phyloP scores from a whole-genome alignment of 2,888 invertebrate species.

The Lydus trimaculatus region DNA sequence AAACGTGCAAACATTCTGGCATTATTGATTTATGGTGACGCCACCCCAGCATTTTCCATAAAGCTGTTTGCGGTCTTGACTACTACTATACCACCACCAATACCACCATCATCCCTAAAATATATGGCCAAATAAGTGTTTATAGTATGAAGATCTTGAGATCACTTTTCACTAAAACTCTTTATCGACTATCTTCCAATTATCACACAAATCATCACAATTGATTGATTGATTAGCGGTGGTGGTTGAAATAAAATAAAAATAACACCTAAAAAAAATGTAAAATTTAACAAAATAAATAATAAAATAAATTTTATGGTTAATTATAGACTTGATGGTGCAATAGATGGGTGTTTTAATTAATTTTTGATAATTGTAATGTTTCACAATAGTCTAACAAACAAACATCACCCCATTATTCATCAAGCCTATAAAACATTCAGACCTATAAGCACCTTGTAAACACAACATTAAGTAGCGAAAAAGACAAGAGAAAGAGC shows the following conservation, averaged over 20 bases:
- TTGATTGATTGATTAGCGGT: background rate
- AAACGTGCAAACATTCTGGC: slow-evolving; percentile 50
- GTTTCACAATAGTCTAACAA: slow-evolving; percentile 27
- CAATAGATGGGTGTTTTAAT: slow-evolving; percentile 40
- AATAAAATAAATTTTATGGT: background rate
- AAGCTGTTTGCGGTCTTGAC: slow-evolving; percentile 62
- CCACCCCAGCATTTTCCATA: slow-evolving; percentile 62
- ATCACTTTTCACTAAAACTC: slow-evolving; percentile 56
- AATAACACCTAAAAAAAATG: background rate
- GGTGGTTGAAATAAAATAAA: background rate
- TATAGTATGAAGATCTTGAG: slow-evolving; percentile 60
- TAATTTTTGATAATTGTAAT: slow-evolving; percentile 45
- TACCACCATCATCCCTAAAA: slow-evolving; percentile 48
- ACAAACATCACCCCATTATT: slow-evolving; percentile 27
- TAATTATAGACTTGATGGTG: background rate
- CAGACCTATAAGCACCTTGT: slow-evolving; percentile 52
- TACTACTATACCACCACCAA: slow-evolving; percentile 38
- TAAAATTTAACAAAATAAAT: background rate
- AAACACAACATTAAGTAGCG: slow-evolving; percentile 58
- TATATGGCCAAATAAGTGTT: slow-evolving; percentile 63
- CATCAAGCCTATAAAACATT: slow-evolving; percentile 24
- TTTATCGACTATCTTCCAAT: slow-evolving; percentile 43
- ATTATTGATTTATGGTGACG: slow-evolving; percentile 70
- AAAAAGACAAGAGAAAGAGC: slow-evolving; percentile 53
- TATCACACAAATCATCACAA: background rate